A percentile compares a stretch with the other conserved stretches of the same genome.
These are phyloP conservation scores for Hirtodrosophila duncani DNA, from an alignment of 2,888 invertebrate genomes.

Conservation along the genomic window DNA sequence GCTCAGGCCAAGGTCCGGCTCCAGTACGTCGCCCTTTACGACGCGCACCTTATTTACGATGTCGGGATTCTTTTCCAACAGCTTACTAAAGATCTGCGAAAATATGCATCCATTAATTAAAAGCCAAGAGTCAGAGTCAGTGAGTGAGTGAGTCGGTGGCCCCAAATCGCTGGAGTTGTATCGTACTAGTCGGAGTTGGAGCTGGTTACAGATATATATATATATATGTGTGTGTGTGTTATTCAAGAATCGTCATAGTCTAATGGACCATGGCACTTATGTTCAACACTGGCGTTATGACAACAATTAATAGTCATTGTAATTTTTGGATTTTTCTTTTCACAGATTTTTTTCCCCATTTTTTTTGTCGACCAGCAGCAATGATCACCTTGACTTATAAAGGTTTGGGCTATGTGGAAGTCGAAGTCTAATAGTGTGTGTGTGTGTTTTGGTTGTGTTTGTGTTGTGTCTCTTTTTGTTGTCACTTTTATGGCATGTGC, in stretches of 20 bases:
- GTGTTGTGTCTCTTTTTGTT: conserved; percentile 1
- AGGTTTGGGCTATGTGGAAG: conserved; percentile 27
- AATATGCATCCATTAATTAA: conserved; percentile 30
- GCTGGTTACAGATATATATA: conserved; percentile 10
- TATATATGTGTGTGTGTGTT: too few species aligned
- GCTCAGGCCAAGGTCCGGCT: conserved; percentile 81
- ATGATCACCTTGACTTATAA: conserved; percentile 68
- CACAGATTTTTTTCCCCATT: neutral
- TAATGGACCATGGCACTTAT: conserved; percentile 22
- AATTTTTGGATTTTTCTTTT: conserved; percentile 49
- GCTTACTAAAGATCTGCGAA: conserved; percentile 80
- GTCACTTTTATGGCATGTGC: too few species aligned
- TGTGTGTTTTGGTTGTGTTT: conserved; percentile 13
- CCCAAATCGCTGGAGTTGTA: conserved; percentile 11
- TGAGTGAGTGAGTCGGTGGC: too few species aligned
- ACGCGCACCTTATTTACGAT: conserved; percentile 82
- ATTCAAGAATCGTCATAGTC: conserved; percentile 43
- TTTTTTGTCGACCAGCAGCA: conserved; percentile 38
- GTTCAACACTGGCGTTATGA: conserved; percentile 21
- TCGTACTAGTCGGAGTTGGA: conserved; percentile 9
- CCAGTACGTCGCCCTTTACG: conserved; percentile 83
- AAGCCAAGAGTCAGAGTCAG: conserved; percentile 11
- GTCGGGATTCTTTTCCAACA: conserved; percentile 80
- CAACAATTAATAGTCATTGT: conserved; percentile 62
- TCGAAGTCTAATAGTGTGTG: conserved; percentile 7